Conservation (phyloP, 2,113 vertebrate species). For the Bagarius yarrelli region DNA sequence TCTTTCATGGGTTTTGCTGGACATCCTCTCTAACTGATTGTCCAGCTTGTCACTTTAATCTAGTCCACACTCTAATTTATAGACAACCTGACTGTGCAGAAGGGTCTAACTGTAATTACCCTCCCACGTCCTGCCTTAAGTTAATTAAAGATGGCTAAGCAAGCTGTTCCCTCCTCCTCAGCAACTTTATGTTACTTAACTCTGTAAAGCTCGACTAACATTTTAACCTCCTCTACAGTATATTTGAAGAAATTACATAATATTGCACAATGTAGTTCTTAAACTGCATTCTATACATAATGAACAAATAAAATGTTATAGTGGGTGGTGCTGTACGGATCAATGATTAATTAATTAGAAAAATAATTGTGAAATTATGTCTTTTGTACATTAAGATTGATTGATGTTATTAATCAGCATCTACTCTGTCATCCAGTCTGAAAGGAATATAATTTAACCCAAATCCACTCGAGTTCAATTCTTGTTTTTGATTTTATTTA, state of each 20-base stretch:
- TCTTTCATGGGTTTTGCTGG: too few relatives aligned
- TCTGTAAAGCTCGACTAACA: constrained; percentile 48
- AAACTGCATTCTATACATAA: not conserved
- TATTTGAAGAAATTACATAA: constrained; percentile 36
- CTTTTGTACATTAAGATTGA: not conserved
- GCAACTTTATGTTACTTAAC: constrained; percentile 37
- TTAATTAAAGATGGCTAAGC: constrained; percentile 55
- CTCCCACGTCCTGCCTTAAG: constrained; percentile 37
- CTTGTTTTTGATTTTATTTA: not conserved
- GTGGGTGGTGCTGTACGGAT: not conserved
- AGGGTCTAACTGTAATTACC: constrained; percentile 63
- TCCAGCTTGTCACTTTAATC: constrained; percentile 3
- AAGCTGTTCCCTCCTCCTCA: not conserved
- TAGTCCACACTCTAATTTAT: constrained; percentile 22
- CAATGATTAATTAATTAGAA: not conserved
- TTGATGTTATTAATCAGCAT: not conserved
- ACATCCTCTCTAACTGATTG: not conserved
- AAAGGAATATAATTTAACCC: not conserved
- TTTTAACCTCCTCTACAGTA: constrained; percentile 38
- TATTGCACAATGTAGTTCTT: not conserved
- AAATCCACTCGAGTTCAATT: not conserved
- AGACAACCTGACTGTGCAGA: constrained; percentile 42
- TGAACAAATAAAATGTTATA: not conserved
- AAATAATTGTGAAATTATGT: not conserved
- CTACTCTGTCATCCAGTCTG: not conserved